Evolutionary conservation across 1,140 invertebrate species (phyloP), one percentile per base, ranked within the genome.

Genomic region (Bombus cullumanus): DNA sequence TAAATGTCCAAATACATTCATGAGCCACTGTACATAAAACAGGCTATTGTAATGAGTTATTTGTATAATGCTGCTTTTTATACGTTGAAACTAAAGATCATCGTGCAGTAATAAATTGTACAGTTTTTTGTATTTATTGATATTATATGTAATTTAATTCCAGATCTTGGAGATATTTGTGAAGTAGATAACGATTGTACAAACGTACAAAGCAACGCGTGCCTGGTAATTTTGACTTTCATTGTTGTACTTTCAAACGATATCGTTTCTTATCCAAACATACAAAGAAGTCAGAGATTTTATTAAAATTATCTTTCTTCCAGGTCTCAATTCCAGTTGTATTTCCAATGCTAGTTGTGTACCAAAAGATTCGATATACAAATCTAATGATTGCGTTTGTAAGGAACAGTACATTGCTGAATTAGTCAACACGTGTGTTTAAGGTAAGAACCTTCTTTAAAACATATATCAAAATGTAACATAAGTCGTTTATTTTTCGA

Each of bases 101-200:
- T 53, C 47, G 6, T 5, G 47, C 47, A 53, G 47, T 53, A 53
- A 53, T 53, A 22, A 22, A 53, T 53, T 53, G 47, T 53, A 53
- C 18, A 53, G 18, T 53, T 53, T 53, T 53, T 53, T 53, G 47
- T 53, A 53, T 8, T 6, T 18, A 69, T 73, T 66, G 12, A 69
- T 85, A 41, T 34, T 28, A 71, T 41, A 59, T 31, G 15, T 10
- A 37, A 28, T 77, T 69, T 68, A 53, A 81, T 81, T 34, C 25
- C 66, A 88, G 86, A 8, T 39, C 28, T 93, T n/a, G 91, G 90
- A 53, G 74, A 39, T 6, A 12, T 15, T 12, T 94, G 92, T 83
- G 85, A 86, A 53, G 62, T 72, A 37, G n/a, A 86, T 37, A 13
- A 25, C 0, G 88, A 93, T 37, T 92, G 92, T 43, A 22, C 1